These are phyloP conservation scores for Meloidogyne hapla DNA, from an alignment of 1,140 invertebrate genomes.

Conservation along the genomic window DNA sequence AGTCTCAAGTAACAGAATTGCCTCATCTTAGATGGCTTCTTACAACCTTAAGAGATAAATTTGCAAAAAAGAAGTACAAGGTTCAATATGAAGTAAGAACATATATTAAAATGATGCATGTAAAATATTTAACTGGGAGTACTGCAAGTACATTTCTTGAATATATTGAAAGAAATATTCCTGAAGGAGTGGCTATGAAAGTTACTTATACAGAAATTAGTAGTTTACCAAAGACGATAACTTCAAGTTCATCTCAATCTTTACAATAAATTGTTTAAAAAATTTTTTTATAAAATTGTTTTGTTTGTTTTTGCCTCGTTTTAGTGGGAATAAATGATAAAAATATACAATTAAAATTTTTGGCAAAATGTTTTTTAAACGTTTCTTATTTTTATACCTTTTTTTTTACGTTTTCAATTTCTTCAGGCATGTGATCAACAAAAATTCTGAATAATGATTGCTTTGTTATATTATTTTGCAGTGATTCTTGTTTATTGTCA, in stretches of 20 bases:
- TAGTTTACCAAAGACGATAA: constrained; percentile 36
- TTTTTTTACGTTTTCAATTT: too few species aligned
- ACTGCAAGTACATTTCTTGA: constrained; percentile 92
- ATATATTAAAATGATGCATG: constrained; percentile 81
- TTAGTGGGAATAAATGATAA: too few species aligned
- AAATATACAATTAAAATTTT: too few species aligned
- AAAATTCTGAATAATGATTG: not conserved
- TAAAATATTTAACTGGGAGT: constrained; percentile 82
- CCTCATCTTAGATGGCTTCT: constrained; percentile 57
- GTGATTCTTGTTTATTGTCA: not conserved
- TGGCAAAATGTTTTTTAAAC: too few species aligned
- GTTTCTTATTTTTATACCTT: too few species aligned
- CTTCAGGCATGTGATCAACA: too few species aligned
- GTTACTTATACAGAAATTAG: constrained; percentile 70
- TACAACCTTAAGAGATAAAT: constrained; percentile 79
- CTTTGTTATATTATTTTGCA: not conserved
- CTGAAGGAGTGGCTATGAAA: constrained; percentile 92
- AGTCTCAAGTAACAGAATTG: constrained; percentile 30
- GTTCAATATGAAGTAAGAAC: constrained; percentile 94
- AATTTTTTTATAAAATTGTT: too few species aligned
- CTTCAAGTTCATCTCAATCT: not conserved
- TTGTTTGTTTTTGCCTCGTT: too few species aligned
- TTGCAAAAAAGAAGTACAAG: constrained; percentile 87
- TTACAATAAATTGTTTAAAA: not conserved
- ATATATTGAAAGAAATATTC: constrained; percentile 92